These are phyloP conservation scores for Zaprionus ghesquierei DNA, from an alignment of 1,140 invertebrate species.

Conservation along the genomic window DNA sequence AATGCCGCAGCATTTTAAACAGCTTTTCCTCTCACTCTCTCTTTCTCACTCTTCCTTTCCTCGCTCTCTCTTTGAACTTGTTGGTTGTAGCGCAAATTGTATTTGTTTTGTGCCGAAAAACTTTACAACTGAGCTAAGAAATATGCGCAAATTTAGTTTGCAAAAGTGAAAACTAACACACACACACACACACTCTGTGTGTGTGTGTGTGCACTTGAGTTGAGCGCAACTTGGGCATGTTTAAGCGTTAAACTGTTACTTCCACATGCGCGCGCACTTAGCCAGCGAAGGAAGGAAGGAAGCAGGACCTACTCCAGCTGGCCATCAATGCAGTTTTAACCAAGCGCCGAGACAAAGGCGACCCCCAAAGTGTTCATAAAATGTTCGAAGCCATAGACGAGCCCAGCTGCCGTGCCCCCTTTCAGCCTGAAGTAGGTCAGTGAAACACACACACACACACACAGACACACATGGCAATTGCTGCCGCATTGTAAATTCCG, in stretches of 20 bases:
- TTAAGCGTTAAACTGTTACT: conserved; percentile 78
- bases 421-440: conserved; percentile 57
- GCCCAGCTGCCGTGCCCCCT: conserved; percentile 16
- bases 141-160: conserved; percentile 54
- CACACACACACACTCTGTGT: conserved; percentile 15
- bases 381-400: conserved; percentile 42
- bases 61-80: conserved; percentile 4
- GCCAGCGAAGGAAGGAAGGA: neutral
- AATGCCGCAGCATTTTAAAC: conserved; percentile 31
- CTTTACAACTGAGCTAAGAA: conserved; percentile 45
- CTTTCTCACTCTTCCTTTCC: neutral
- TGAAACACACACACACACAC: conserved; percentile 28
- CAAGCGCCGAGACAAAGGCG: conserved; percentile 69
- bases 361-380: conserved; percentile 74
- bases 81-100: conserved; percentile 54
- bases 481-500: conserved; percentile 45
- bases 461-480: conserved; percentile 17
- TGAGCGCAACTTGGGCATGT: conserved; percentile 72
- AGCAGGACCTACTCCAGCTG: conserved; percentile 50
- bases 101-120: conserved; percentile 59
- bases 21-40: neutral
- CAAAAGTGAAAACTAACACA: conserved; percentile 61
- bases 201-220: conserved; percentile 25
- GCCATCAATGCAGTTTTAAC: conserved; percentile 69
- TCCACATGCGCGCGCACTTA: conserved; percentile 59